Conservation (phyloP, 1,140 invertebrate genomes). For the Drosophila athabasca region DNA sequence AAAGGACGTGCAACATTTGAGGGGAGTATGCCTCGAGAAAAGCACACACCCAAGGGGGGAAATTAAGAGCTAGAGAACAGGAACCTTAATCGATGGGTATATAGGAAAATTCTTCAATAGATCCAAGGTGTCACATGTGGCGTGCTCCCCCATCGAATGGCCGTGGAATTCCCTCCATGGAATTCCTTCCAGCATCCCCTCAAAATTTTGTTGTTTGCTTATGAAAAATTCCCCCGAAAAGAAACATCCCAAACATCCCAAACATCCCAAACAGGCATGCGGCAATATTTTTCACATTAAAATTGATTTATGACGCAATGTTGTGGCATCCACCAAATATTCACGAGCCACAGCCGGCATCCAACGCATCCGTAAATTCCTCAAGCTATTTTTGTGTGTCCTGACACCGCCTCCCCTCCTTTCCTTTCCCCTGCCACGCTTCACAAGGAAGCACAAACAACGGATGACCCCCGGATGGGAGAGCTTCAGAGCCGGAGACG, state of each 20-base stretch:
- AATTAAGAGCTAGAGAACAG: too few species aligned
- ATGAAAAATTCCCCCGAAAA: slow-evolving; percentile 47
- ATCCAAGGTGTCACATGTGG: slow-evolving; percentile 47
- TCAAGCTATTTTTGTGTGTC: slow-evolving; percentile 62
- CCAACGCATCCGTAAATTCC: slow-evolving; percentile 53
- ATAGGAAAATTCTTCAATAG: slow-evolving; percentile 1
- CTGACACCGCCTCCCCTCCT: too few species aligned
- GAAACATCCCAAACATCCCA: slow-evolving; percentile 9
- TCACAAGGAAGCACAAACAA: slow-evolving; percentile 37
- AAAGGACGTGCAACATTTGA: too few species aligned
- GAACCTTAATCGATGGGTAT: too few species aligned
- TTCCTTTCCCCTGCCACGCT: slow-evolving; percentile 26
- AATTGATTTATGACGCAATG: slow-evolving; percentile 77
- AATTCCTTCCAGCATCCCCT: too few species aligned
- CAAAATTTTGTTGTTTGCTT: slow-evolving; percentile 28
- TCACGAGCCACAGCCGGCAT: slow-evolving; percentile 11
- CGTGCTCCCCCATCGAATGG: slow-evolving; percentile 6
- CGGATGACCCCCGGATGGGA: slow-evolving; percentile 31
- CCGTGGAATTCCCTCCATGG: slow-evolving; percentile 22
- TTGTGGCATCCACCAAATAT: slow-evolving; percentile 32
- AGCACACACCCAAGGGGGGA: too few species aligned
- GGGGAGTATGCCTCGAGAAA: too few species aligned
- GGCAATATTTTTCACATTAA: slow-evolving; percentile 77
- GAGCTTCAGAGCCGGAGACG: too few species aligned
- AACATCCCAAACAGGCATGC: slow-evolving; percentile 20